phyloP scores from a whole-genome alignment of 2,888 invertebrate genomes.

The Cephus spinipes region DNA sequence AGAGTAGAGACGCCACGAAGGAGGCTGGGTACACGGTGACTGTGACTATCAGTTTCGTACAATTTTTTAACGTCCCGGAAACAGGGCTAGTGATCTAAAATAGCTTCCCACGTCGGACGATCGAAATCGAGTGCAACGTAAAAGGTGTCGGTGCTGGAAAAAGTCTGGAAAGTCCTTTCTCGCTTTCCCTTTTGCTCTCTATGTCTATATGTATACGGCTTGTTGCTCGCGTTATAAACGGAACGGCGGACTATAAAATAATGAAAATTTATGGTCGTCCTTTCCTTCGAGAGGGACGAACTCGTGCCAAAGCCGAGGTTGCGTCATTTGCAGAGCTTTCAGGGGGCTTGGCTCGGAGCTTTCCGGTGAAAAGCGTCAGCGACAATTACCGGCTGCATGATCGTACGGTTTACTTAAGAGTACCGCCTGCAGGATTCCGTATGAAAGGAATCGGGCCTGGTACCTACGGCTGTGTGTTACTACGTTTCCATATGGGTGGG shows the following conservation, averaged over 20 bases:
- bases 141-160: too few species aligned
- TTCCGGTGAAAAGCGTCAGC: conserved; percentile 46
- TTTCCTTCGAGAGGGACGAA: conserved; percentile 33
- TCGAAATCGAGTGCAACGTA: too few species aligned
- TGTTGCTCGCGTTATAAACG: conserved; percentile 56
- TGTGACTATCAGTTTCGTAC: too few species aligned
- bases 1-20: too few species aligned
- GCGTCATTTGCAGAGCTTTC: conserved; percentile 60
- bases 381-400: conserved; percentile 54
- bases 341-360: conserved; percentile 48
- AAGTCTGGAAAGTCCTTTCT: not conserved
- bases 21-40: too few species aligned
- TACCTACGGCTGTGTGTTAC: too few species aligned
- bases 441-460: too few species aligned
- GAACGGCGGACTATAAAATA: conserved; percentile 58
- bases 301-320: conserved; percentile 35
- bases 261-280: conserved; percentile 56
- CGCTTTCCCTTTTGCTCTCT: conserved; percentile 25
- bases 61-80: too few species aligned
- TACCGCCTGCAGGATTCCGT: too few species aligned
- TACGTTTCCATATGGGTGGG: too few species aligned
- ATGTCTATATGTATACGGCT: conserved; percentile 28
- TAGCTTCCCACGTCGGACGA: too few species aligned
- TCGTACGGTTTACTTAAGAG: conserved; percentile 21
- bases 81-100: too few species aligned